Percentiles rank a stretch among this genome's conserved stretches.
phyloP scores from a whole-genome alignment of 1,140 invertebrate genomes.

The Amphibalanus amphitrite region DNA sequence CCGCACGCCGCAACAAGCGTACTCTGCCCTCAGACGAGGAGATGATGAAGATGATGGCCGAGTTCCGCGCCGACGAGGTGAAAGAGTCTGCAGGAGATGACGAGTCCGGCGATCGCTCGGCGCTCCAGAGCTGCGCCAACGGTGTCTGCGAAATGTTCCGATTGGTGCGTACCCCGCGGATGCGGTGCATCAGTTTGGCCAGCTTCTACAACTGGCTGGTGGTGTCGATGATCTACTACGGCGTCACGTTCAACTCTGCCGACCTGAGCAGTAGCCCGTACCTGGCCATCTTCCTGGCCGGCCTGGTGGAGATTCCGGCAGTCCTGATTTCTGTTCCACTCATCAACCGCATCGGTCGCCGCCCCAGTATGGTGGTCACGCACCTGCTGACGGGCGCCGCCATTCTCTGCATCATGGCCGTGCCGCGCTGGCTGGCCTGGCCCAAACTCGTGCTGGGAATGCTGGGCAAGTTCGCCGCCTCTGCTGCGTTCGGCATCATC shows the following conservation, averaged over 20 bases:
- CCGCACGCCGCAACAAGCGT: no score
- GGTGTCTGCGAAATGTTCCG: slow-evolving; percentile 44
- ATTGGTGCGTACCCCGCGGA: no score
- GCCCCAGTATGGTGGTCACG: neutral
- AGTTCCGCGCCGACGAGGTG: slow-evolving; percentile 6
- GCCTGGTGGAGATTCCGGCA: no score
- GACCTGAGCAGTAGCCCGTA: no score
- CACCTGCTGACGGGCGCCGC: neutral
- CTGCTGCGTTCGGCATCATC: slow-evolving; percentile 56
- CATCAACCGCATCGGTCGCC: neutral
- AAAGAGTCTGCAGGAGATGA: slow-evolving; percentile 32
- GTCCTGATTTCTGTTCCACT: slow-evolving; percentile 11
- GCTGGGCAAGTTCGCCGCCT: slow-evolving; percentile 64
- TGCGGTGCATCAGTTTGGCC: no score
- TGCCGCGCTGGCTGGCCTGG: neutral
- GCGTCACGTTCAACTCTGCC: no score
- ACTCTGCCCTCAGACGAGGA: slow-evolving; percentile 7
- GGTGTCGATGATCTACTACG: no score
- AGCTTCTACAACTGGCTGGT: no score
- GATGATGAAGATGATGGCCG: slow-evolving; percentile 4
- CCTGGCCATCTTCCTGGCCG: no score
- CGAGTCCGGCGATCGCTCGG: neutral
- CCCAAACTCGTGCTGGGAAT: slow-evolving; percentile 39
- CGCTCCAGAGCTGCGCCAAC: no score
- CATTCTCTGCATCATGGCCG: neutral